Evolutionary conservation across 2,888 invertebrate genomes (phyloP), one percentile per base, ranked within the genome.

Genomic region (Hypselothyrea guttata): DNA sequence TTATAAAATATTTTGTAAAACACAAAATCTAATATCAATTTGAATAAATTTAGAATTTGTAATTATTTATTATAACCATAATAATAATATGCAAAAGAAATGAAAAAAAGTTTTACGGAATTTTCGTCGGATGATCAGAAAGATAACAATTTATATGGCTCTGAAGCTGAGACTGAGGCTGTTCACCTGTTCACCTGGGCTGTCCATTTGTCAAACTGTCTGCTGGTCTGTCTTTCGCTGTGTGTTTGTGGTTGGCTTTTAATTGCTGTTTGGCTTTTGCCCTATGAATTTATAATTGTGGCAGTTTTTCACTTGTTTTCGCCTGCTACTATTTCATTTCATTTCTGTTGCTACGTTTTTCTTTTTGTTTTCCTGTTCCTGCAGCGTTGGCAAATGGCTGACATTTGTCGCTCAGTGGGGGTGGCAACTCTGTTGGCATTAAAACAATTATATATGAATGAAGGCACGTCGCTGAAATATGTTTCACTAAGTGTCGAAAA

Each of bases 401-500:
- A 30, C 66, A 51, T 44, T 66, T 51, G 49, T 51, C 42, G 38
- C 18, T 46, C 22, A 27, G 7, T 27, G 22, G 48, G 48, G n/a
- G 30, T 7, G 16, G 38, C 52, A 34, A 22, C 28, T 12, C 48
- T n/a, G 56, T n/a, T 18, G 54, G 53, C 54, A 56, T 54, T 61
- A 52, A 66, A 75, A 66, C 75, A 76, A 75, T 76, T 72, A 75
- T 66, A 72, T 69, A 69, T 74, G 68, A 42, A 75, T 62, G 72
- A 71, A 49, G 46, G 65, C 76, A 76, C 77, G 76, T 76, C 63
- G 65, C 63, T 72, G 61, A 76, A 75, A 75, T 75, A 65, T 75
- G 72, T 60, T 72, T 63, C 76, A 61, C 69, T 65, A 65, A 76
- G 75, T 76, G 75, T 75, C 77, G 73, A 76, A 69, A 74, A 65